Base-by-base conservation (phyloP, 2,797 vertebrate genomes). In the Sparus aurata region DNA sequence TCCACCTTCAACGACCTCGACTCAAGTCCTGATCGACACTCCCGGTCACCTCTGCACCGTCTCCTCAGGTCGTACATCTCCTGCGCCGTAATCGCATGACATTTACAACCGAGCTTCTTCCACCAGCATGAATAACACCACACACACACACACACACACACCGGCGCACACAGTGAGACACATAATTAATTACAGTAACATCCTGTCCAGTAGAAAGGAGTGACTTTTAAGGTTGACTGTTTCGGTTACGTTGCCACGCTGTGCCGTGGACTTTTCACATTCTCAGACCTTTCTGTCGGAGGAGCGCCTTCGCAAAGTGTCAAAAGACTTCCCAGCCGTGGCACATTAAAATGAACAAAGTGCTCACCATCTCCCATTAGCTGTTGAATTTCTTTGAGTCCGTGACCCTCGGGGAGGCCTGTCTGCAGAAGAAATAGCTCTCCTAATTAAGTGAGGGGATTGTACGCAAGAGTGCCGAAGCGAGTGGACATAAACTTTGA, bases 401-500 rank as follows among this genome's bases (percentile, higher is more conserved):
- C 20, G 6, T 71, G 79, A 86, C 90, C 89, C 89, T 87, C 27
- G 43, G 91, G 91, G 91, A 87, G 47, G 77, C 81, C 86, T 84
- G 86, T 91, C 90, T 62, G 81, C 25, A 62, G 80, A 80, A 85
- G 88, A 87, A 91, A 89, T 83, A 92, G 81, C 83, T 84, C 74
- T 69, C 73, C 91, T 91, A 93, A 95, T 95, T 93, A 94, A 89
- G 85, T 79, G 87, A 85, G 90, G 81, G 83, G 73, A 79, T 81
- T 71, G 85, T 80, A 54, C 46, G 54, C 75, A 55, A 76, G 85
- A 79, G 77, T 46, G 69, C 70, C 45, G 65, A 63, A 86, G 84
- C 73, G 27, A 85, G 77, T 23, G 79, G 83, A 88, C 82, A 78
- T 91, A 89, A 92, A 93, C 82, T 89, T 85, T 69, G 80, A 88